phyloP scores from a whole-genome alignment of 2,797 vertebrate genomes.

The Lates japonicus region DNA sequence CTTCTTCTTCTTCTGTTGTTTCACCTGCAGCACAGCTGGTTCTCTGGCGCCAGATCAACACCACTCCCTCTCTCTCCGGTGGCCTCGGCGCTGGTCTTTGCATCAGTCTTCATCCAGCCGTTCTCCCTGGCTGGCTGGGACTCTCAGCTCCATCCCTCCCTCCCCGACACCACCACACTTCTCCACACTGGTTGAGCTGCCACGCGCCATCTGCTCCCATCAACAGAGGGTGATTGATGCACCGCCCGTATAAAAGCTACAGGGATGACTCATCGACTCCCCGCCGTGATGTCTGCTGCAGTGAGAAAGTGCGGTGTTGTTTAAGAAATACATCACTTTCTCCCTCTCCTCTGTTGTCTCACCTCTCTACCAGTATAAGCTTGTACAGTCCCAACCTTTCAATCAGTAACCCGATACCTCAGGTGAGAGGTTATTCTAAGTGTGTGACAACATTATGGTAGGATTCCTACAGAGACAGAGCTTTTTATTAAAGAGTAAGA shows the following conservation, averaged over 20 bases:
- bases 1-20: background rate
- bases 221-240: slow-evolving; percentile 71
- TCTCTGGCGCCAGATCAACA: slow-evolving; percentile 11
- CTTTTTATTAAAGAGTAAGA: too few relatives aligned
- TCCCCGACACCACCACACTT: background rate
- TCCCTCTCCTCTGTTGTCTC: background rate
- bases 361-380: background rate
- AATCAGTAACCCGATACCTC: background rate
- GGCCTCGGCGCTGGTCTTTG: slow-evolving; percentile 9
- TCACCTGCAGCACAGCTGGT: slow-evolving; percentile 40
- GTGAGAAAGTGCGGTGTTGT: slow-evolving; percentile 31
- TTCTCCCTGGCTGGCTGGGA: slow-evolving; percentile 2
- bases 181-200: slow-evolving; percentile 32
- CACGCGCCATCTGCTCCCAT: slow-evolving; percentile 74
- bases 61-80: background rate
- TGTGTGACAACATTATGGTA: too few relatives aligned
- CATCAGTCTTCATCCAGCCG: slow-evolving; percentile 34
- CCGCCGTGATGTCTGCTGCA: slow-evolving; percentile 2
- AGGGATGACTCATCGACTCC: slow-evolving; percentile 67
- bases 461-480: too few relatives aligned
- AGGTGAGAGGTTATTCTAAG: too few relatives aligned
- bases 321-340: slow-evolving; percentile 6
- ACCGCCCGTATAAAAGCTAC: slow-evolving; percentile 39
- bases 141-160: background rate
- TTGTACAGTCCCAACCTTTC: background rate